phyloP scores from a whole-genome alignment of 2,888 invertebrate genomes.

The Plutella xylostella region DNA sequence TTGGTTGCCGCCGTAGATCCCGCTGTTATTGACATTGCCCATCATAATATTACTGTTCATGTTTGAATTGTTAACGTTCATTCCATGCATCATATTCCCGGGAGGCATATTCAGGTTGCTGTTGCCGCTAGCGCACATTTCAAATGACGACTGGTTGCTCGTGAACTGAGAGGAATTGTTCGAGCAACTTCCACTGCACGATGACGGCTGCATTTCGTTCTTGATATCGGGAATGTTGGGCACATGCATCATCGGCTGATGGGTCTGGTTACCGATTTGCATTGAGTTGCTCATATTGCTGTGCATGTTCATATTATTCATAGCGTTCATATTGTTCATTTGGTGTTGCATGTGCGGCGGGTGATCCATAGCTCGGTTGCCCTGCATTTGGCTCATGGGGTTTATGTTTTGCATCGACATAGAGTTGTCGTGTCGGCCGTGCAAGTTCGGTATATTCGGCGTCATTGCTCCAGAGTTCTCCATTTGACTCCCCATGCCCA shows the following conservation, averaged over 20 bases:
- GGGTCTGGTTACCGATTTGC: conserved; percentile 1
- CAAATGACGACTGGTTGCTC: conserved; percentile 47
- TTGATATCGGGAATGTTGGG: conserved; percentile 61
- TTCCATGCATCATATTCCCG: conserved; percentile 52
- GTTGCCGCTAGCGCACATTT: conserved; percentile 41
- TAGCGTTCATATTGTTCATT: conserved; percentile 43
- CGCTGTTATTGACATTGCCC: conserved; percentile 41
- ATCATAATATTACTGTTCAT: conserved; percentile 55
- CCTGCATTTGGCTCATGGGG: conserved; percentile 53
- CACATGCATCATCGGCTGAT: conserved; percentile 39
- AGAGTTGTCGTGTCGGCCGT: conserved; percentile 50
- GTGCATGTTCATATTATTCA: conserved; percentile 56
- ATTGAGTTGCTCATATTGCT: conserved; percentile 35
- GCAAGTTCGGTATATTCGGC: conserved; percentile 49
- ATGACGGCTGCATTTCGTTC: conserved; percentile 46
- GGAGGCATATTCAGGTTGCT: conserved; percentile 42
- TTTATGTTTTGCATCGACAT: conserved; percentile 54
- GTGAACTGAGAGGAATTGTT: conserved; percentile 46
- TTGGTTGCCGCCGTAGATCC: conserved; percentile 43
- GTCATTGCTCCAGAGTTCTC: conserved; percentile 41
- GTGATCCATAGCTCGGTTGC: conserved; percentile 50
- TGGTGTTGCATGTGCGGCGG: conserved; percentile 57
- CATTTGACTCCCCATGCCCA: conserved; percentile 47
- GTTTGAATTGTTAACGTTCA: conserved; percentile 46
- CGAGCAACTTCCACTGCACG: conserved; percentile 56